Evolutionary conservation across 2,797 vertebrate species (phyloP).

Genomic region (Hirundo rustica): DNA sequence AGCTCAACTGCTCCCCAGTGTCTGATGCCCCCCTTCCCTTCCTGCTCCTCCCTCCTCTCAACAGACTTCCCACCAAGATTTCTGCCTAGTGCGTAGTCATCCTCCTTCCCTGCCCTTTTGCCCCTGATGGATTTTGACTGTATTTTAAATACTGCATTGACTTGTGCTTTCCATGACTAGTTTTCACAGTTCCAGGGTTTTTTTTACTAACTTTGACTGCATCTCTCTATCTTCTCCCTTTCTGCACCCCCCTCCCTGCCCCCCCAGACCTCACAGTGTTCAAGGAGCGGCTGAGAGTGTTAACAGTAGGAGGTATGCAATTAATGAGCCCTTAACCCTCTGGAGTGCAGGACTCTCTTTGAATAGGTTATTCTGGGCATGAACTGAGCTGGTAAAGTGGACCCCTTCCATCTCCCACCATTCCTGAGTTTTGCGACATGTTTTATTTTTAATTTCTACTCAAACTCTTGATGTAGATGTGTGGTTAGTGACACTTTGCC

Average conservation of each 20-base stretch:
- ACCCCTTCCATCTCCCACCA: not conserved
- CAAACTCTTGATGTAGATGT: not conserved
- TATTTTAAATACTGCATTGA: not conserved
- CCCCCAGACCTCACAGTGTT: constrained; percentile 88
- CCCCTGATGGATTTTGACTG: not conserved
- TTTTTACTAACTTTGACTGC: constrained; percentile 74
- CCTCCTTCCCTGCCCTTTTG: constrained; percentile 1
- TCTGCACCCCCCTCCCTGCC: constrained; percentile 62
- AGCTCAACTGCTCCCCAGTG: constrained; percentile 29
- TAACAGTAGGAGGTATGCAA: constrained; percentile 95
- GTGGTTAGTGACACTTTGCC: not conserved
- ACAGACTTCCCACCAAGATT: not conserved
- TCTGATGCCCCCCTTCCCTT: not conserved
- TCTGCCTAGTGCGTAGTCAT: not conserved
- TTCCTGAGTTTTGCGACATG: not conserved
- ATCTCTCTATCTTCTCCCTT: constrained; percentile 78
- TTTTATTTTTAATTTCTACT: not conserved
- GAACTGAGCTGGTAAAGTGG: constrained; percentile 55
- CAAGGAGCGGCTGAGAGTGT: constrained; percentile 92
- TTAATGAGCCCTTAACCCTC: constrained; percentile 65
- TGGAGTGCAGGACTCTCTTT: constrained; percentile 70
- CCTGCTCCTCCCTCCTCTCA: not conserved
- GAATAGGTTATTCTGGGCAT: constrained; percentile 73
- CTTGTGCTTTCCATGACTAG: constrained; percentile 43
- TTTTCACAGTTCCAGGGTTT: not conserved